Conservation (phyloP, 2,888 invertebrate genomes). For the Hyposoter dolosus region DNA sequence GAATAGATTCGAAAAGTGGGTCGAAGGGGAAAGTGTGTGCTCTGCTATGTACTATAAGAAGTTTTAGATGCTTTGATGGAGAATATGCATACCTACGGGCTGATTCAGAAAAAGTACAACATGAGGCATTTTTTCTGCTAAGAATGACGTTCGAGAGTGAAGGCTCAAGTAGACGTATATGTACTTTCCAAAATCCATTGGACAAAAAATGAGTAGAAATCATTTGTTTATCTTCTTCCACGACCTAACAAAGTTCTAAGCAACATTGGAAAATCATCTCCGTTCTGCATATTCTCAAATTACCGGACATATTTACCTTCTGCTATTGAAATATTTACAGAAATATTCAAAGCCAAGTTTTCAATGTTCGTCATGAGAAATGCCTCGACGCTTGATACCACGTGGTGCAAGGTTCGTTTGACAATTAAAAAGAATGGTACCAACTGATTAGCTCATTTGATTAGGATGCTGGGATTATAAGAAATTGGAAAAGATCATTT, state of each 20-base stretch:
- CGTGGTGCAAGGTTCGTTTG: not conserved
- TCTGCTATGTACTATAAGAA: constrained; percentile 62
- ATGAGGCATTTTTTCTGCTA: not conserved
- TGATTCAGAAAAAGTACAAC: not conserved
- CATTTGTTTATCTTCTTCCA: too few relatives aligned
- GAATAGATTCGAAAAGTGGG: constrained; percentile 69
- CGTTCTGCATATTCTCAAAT: too few relatives aligned
- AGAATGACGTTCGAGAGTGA: not conserved
- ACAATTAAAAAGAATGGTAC: not conserved
- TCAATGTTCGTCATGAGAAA: not conserved
- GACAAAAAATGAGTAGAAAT: too few relatives aligned
- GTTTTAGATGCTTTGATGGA: constrained; percentile 65
- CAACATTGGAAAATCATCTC: too few relatives aligned
- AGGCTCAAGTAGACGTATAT: not conserved
- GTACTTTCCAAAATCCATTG: not conserved
- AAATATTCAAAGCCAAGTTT: too few relatives aligned
- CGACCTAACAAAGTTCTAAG: too few relatives aligned
- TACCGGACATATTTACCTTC: too few relatives aligned
- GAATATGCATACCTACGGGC: constrained; percentile 33
- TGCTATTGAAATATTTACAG: too few relatives aligned
- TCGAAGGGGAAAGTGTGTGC: constrained; percentile 72
- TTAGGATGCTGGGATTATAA: not conserved
- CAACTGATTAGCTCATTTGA: not conserved
- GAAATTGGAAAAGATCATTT: not conserved
- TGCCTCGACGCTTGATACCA: not conserved